These are phyloP conservation scores for Acleris emargana DNA, from an alignment of 2,888 invertebrate genomes.

Conservation along the genomic window DNA sequence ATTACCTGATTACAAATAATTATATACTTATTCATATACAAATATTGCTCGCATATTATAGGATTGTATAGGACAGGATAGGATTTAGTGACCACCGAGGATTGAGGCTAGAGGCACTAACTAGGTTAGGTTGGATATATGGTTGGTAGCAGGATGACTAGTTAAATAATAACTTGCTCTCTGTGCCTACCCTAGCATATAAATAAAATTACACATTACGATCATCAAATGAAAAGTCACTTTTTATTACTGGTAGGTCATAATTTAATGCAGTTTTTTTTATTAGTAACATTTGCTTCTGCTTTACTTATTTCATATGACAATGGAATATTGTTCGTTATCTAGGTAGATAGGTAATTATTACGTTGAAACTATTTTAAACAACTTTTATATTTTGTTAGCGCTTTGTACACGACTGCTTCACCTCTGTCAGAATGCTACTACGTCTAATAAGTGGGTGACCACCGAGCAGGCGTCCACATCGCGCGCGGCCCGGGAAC, in stretches of 20 bases:
- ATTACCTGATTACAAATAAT: too few relatives aligned
- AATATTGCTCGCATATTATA: too few relatives aligned
- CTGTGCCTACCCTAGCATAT: too few relatives aligned
- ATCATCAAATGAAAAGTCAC: conserved; percentile 60
- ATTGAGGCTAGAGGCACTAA: too few relatives aligned
- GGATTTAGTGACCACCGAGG: too few relatives aligned
- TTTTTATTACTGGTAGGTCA: conserved; percentile 81
- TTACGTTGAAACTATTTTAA: conserved; percentile 81
- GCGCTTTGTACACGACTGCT: conserved; percentile 74
- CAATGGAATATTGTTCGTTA: conserved; percentile 83
- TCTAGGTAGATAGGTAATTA: conserved; percentile 74
- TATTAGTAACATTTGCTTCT: conserved; percentile 79
- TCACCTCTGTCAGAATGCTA: conserved; percentile 60
- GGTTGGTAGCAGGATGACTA: too few relatives aligned
- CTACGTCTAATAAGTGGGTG: conserved; percentile 57
- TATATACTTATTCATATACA: too few relatives aligned
- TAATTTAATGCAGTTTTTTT: conserved; percentile 83
- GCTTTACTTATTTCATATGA: conserved; percentile 82
- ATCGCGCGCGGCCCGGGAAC: conserved; percentile 20
- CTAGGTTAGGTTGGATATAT: too few relatives aligned
- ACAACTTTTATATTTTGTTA: conserved; percentile 82
- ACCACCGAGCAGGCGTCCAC: conserved; percentile 14
- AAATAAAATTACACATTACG: background rate
- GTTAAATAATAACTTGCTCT: too few relatives aligned
- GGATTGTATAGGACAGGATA: too few relatives aligned